Evolutionary conservation across 2,888 invertebrate genomes (phyloP).

Genomic region (Cantharis nigra): DNA sequence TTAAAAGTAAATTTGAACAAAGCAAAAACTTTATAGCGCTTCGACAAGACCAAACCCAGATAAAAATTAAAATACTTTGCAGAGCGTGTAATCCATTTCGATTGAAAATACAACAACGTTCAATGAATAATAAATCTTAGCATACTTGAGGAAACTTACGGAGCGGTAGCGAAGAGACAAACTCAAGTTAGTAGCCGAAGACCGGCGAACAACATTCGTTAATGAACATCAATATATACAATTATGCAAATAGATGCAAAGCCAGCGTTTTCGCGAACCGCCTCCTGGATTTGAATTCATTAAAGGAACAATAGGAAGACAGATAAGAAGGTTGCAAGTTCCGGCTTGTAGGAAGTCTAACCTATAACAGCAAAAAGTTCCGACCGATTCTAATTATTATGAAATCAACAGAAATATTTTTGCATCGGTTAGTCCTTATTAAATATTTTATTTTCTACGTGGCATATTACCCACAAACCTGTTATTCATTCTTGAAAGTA

Average conservation of each 20-base stretch:
- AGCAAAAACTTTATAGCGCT: conserved; percentile 26
- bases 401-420: conserved; percentile 11
- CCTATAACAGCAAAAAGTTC: conserved; percentile 27
- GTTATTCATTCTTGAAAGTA: neutral
- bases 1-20: conserved; percentile 32
- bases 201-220: conserved; percentile 45
- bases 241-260: conserved; percentile 57
- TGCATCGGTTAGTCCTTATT: neutral
- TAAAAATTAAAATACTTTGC: conserved; percentile 44
- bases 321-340: conserved; percentile 52
- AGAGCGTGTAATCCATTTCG: conserved; percentile 46
- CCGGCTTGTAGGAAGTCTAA: conserved; percentile 33
- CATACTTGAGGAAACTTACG: conserved; percentile 30
- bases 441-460: neutral
- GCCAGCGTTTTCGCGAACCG: conserved; percentile 53
- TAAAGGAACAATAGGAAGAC: conserved; percentile 54
- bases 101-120: conserved; percentile 47
- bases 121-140: conserved; percentile 38
- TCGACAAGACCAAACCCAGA: conserved; percentile 24
- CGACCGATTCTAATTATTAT: conserved; percentile 27
- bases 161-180: conserved; percentile 28
- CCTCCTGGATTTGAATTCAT: conserved; percentile 55
- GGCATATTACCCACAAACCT: neutral
- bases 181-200: conserved; percentile 30
- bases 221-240: conserved; percentile 58